A percentile compares a stretch with the other conserved stretches of the same genome.
Conservation (phyloP, 2,113 vertebrate species). For the Eolophus roseicapilla region DNA sequence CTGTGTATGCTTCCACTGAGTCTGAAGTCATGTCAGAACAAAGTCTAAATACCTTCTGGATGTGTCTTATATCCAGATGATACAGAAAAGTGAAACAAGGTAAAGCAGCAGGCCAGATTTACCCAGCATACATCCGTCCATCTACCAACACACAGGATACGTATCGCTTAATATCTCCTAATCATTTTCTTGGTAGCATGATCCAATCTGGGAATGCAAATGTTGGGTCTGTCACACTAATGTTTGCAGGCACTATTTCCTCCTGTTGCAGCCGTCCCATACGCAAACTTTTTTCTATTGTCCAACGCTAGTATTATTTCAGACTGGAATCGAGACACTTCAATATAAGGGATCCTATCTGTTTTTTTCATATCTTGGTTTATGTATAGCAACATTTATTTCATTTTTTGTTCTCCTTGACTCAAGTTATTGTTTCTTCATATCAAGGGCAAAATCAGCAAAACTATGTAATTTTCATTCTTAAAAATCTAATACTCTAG, state of each 20-base stretch:
- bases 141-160: background rate
- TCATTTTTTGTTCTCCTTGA: background rate
- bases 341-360: background rate
- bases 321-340: background rate
- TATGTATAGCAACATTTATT: background rate
- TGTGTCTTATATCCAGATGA: background rate
- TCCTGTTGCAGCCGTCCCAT: background rate
- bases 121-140: rapidly evolving
- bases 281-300: background rate
- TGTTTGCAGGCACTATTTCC: background rate
- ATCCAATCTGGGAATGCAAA: background rate
- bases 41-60: background rate
- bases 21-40: background rate
- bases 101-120: background rate
- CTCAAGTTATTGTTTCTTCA: background rate
- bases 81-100: background rate
- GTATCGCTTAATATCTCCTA: rapidly evolving
- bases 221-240: background rate
- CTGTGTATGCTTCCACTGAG: rapidly evolving
- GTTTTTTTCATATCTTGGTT: background rate
- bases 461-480: background rate
- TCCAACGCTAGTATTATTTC: background rate
- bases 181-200: background rate
- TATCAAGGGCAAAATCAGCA: background rate
- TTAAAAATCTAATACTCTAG: background rate